phyloP scores from a whole-genome alignment of 1,140 invertebrate genomes.

The Bicyclus anynana region DNA sequence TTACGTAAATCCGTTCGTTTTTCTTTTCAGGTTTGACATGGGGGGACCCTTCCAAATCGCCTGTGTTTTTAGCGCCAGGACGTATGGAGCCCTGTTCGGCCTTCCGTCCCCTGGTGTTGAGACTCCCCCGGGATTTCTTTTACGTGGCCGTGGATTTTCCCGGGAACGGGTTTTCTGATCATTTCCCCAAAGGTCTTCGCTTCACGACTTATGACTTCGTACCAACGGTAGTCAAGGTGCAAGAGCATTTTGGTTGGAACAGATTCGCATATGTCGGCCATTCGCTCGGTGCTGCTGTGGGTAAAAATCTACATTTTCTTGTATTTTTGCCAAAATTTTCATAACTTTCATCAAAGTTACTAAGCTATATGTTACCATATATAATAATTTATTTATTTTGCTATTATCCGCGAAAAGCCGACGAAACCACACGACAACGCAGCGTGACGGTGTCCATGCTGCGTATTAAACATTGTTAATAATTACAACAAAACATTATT shows the following conservation, averaged over 20 bases:
- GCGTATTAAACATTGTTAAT: no score
- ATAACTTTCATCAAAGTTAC: no score
- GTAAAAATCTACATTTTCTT: constrained; percentile 17
- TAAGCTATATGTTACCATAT: no score
- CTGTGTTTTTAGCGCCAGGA: constrained; percentile 44
- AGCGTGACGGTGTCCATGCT: no score
- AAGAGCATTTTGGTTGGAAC: constrained; percentile 48
- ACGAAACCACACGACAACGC: no score
- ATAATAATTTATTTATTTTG: no score
- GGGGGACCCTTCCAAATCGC: constrained; percentile 37
- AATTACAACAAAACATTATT: no score
- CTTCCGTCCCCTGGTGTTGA: constrained; percentile 38
- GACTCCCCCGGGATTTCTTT: constrained; percentile 39
- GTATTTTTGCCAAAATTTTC: no score
- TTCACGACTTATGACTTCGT: constrained; percentile 40
- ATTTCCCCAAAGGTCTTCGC: constrained; percentile 36
- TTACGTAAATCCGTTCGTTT: no score
- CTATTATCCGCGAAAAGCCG: no score
- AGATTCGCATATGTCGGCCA: constrained; percentile 45
- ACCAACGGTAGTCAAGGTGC: constrained; percentile 32
- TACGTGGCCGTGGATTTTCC: constrained; percentile 51
- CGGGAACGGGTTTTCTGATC: constrained; percentile 47
- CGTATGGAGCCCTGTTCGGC: constrained; percentile 38
- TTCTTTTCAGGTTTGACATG: constrained; percentile 46
- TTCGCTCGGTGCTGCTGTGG: constrained; percentile 37